Base-by-base conservation (phyloP, 1,140 invertebrate genomes). In the Caenorhabditis latens region DNA sequence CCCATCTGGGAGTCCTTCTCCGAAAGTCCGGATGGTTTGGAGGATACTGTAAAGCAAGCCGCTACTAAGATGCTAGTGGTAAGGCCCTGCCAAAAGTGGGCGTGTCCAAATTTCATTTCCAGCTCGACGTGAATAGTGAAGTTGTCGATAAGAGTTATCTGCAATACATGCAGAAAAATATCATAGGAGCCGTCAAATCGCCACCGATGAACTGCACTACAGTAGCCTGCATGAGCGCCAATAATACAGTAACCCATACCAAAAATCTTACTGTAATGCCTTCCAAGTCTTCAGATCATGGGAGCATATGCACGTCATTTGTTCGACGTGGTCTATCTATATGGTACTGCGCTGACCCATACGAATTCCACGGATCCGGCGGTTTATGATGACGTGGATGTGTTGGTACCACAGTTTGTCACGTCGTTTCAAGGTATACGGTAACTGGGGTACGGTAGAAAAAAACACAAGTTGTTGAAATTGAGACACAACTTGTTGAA, bases 261-360 rank as follows among this genome's bases (percentile, higher is more conserved):
- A 21, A 32, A 32, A 1, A 32, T 24, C 9, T 11, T 9, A 1
- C 32, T 63, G 9, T 11, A 63, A 32, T 40, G 11, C 11, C 50
- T 32, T 2, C 21, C 2, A 1, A 19, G 3, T 43, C n/a, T 71
- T 19, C 42, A 71, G 65, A 43, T 71, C 5, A 71, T 71, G 65
- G 71, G 71, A 13, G 48, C n/a, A 13, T 79, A 50, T n/a, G 71
- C 71, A n/a, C 71, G 71, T 79, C 71, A 79, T 24, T 50, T 85
- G 6, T 67, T 71, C 19, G 84, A 85, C 53, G 67, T 67, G 3
- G 43, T 85, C 48, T 85, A 75, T 43, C 48, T 85, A 4, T 85
- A 85, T 67, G 84, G 84, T 13, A 16, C 6, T 2, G 55, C 63
- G 4, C 21, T 85, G 16, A 46, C 21, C 0, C 50, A 48, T n/a